Conservation (phyloP, 2,113 vertebrate genomes). For the Eonycteris spelaea region DNA sequence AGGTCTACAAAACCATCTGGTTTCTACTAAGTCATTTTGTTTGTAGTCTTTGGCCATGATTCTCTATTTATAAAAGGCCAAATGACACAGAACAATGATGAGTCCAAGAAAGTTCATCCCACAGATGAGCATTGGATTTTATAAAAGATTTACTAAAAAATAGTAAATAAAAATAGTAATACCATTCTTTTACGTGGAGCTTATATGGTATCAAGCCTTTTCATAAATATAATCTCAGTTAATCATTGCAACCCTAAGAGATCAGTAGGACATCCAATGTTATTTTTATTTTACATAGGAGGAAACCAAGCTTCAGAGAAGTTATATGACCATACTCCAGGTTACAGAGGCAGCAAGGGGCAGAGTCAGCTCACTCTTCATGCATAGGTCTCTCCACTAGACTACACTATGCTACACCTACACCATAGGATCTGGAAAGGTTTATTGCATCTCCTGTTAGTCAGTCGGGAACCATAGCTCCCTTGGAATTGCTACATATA, state of each 20-base stretch:
- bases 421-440: not conserved
- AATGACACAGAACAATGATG: not conserved
- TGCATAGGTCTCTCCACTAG: not conserved
- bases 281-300: not conserved
- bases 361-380: not conserved
- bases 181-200: not conserved
- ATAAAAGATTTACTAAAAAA: not conserved
- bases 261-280: not conserved
- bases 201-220: not conserved
- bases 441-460: not conserved
- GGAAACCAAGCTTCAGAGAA: not conserved
- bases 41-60: not conserved
- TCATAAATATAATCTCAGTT: constrained; percentile 5
- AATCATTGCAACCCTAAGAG: not conserved
- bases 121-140: not conserved
- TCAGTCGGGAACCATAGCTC: not conserved
- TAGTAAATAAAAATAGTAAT: not conserved
- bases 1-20: not conserved
- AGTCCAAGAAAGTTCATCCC: not conserved
- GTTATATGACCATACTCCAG: not conserved
- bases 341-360: not conserved
- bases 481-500: not conserved
- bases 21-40: constrained; percentile 31
- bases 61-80: constrained; percentile 21
- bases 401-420: not conserved